These are phyloP conservation scores for Pogona vitticeps DNA, from an alignment of 2,113 vertebrate genomes.

Conservation along the genomic window DNA sequence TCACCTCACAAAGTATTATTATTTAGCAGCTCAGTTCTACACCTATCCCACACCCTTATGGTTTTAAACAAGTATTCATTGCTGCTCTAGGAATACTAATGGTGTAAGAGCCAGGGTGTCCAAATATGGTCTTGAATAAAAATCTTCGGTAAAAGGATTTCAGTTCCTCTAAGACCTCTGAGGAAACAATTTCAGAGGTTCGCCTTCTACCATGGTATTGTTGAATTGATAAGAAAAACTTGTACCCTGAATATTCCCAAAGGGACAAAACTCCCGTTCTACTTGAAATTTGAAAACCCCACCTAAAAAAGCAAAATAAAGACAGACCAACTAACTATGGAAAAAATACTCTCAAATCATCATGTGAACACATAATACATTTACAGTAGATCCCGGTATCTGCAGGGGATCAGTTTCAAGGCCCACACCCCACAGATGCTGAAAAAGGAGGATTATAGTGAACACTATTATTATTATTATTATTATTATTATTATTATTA, in stretches of 20 bases:
- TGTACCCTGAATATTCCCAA: not conserved
- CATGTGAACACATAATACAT: not conserved
- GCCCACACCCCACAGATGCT: no score
- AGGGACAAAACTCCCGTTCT: not conserved
- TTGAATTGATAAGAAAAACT: not conserved
- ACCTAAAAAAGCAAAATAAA: not conserved
- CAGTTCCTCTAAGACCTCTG: not conserved
- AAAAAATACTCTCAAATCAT: not conserved
- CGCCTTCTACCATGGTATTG: not conserved
- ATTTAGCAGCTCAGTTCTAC: no score
- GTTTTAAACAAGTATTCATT: no score
- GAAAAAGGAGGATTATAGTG: no score
- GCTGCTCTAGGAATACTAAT: no score
- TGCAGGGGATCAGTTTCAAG: no score
- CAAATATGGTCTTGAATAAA: not conserved
- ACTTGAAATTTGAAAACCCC: not conserved
- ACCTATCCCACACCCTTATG: no score
- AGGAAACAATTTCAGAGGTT: not conserved
- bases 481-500: no score
- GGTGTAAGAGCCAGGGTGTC: no score
- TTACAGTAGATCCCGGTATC: not conserved
- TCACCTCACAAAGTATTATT: no score
- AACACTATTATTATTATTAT: no score
- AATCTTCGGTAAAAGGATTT: not conserved
- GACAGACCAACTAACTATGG: not conserved